Conservation (phyloP, 2,797 vertebrate genomes). For the Arremon aurantiirostris region DNA sequence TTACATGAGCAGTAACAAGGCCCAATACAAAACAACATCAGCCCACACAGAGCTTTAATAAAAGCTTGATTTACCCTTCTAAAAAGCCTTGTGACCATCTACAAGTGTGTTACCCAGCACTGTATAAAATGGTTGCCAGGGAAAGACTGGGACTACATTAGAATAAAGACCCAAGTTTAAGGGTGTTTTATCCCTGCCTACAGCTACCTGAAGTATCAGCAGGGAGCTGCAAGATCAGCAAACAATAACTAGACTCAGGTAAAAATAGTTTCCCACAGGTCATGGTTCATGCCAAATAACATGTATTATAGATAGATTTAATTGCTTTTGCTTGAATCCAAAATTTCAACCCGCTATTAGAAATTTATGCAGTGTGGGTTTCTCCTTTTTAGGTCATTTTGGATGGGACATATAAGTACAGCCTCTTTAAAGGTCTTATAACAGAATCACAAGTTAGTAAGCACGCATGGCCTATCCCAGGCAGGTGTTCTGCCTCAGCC, state of each 20-base stretch:
- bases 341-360: not conserved
- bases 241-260: not conserved
- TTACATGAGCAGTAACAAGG: not conserved
- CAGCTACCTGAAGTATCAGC: not conserved
- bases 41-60: not conserved
- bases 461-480: rapidly evolving
- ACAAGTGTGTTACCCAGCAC: not conserved
- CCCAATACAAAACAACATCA: not conserved
- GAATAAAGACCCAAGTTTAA: not conserved
- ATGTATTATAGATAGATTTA: too few relatives aligned
- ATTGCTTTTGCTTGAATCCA: not conserved
- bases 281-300: not conserved
- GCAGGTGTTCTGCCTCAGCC: not conserved
- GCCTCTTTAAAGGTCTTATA: not conserved
- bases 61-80: not conserved
- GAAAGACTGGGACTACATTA: rapidly evolving
- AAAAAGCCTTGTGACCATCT: not conserved
- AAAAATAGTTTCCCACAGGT: not conserved
- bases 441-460: not conserved
- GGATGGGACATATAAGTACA: rapidly evolving
- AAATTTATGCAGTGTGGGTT: rapidly evolving
- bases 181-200: not conserved
- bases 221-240: not conserved
- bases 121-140: not conserved
- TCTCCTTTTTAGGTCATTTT: not conserved